These are phyloP conservation scores for Sinodicranocentrus sp. DNA, from an alignment of 2,888 invertebrate genomes.

Conservation along the genomic window DNA sequence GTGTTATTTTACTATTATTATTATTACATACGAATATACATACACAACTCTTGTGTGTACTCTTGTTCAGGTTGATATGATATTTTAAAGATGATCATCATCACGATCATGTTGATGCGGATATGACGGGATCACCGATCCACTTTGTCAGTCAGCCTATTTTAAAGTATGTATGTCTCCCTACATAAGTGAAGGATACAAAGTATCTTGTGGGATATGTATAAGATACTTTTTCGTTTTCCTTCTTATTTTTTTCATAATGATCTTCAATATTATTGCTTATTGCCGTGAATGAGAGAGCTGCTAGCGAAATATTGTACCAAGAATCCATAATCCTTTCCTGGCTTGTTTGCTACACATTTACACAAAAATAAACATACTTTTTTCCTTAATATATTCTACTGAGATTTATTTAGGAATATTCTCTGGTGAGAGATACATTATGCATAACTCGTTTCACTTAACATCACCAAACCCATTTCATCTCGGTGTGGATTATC, in stretches of 20 bases:
- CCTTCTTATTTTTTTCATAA: slow-evolving; percentile 11
- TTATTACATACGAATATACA: too few species aligned
- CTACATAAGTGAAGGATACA: too few species aligned
- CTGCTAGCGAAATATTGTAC: too few species aligned
- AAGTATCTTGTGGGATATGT: too few species aligned
- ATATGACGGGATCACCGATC: slow-evolving; percentile 35
- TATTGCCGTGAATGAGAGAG: too few species aligned
- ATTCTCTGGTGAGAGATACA: neutral
- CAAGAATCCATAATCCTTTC: slow-evolving; percentile 16
- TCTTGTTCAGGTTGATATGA: neutral
- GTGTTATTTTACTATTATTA: neutral
- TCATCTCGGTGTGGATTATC: too few species aligned
- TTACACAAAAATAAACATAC: neutral
- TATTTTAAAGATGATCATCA: neutral
- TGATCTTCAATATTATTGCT: neutral
- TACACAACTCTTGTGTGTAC: too few species aligned
- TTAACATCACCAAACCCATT: neutral
- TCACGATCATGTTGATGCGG: slow-evolving; percentile 19
- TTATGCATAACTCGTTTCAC: slow-evolving; percentile 23
- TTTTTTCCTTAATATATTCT: too few species aligned
- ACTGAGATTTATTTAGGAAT: too few species aligned
- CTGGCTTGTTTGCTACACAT: neutral
- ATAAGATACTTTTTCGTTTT: neutral
- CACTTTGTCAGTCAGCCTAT: slow-evolving; percentile 18
- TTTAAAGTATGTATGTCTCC: neutral